Evolutionary conservation across 2,888 invertebrate species (phyloP), one percentile per base, ranked within the genome.

Genomic region (Hemaris fuciformis): DNA sequence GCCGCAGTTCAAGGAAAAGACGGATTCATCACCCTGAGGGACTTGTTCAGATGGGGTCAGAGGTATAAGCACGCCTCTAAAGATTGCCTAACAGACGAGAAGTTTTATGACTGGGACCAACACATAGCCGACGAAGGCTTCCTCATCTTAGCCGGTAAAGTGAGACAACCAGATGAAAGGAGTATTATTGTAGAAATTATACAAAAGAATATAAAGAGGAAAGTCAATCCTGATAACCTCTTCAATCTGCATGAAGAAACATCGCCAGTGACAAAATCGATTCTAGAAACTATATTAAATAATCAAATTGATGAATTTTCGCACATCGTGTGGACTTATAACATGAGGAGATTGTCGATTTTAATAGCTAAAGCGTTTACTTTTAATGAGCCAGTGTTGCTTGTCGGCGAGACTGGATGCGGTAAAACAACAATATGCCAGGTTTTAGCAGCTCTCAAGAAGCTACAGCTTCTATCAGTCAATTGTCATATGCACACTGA

Each of bases 401-500:
- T 99, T 45, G 98, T 99, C 0, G 99, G 99, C 8, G 99, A 99
- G 80, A 99, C 99, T 0, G 99, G 99, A 0, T 98, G 99, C 80
- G 99, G 99, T 0, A 99, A 99, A 93, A 99, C 99, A 0, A 99
- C 99, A 0, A 94, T 99, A 3, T 99, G 98, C 74, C 98, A 99
- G 90, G 92, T 99, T 18, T 93, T 98, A 59, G 96, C 98, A 4
- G 93, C 94, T 27, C 91, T 96, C 60, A 94, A 93, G 65, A 85
- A 92, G 0, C 95, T 95, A 60, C 87, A 94, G 60, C 91, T 99
- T 42, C 93, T 96, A 61, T 95, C 97, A 42, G 95, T 99, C 1
- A 99, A 99, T 87, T 99, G 99, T 87, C 99, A 99, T 79, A 98
- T 99, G 96, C 98, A 99, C 79, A 98, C 99, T 0, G 99, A 99